These are phyloP conservation scores for Rhimphoctona megacephalus DNA, from an alignment of 2,888 invertebrate genomes.

Conservation along the genomic window DNA sequence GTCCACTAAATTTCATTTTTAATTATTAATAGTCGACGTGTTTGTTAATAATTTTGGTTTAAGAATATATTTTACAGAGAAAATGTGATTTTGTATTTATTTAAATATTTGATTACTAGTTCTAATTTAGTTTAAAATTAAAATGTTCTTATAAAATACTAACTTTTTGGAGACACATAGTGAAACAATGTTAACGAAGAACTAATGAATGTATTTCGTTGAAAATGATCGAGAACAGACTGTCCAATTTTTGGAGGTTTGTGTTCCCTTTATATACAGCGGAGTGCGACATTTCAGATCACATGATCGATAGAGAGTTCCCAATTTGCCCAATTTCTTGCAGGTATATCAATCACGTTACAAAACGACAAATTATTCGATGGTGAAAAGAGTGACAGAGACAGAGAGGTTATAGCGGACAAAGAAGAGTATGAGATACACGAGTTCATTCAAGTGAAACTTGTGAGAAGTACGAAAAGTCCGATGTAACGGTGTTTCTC, in stretches of 20 bases:
- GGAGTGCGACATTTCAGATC: conserved; percentile 27
- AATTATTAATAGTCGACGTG: too few relatives aligned
- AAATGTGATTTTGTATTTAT: not conserved
- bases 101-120: not conserved
- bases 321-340: conserved; percentile 64
- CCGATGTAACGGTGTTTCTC: conserved; percentile 66
- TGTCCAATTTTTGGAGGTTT: conserved; percentile 60
- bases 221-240: conserved; percentile 63
- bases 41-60: too few relatives aligned
- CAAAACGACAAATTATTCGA: conserved; percentile 56
- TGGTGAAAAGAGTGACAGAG: conserved; percentile 19
- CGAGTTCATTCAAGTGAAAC: conserved; percentile 72
- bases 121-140: not conserved
- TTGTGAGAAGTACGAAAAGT: conserved; percentile 64
- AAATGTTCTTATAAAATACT: not conserved
- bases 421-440: conserved; percentile 59
- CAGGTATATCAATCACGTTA: conserved; percentile 51
- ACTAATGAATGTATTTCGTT: not conserved
- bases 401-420: conserved; percentile 22
- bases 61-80: too few relatives aligned
- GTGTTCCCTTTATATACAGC: conserved; percentile 72
- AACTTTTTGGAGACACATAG: conserved; percentile 42
- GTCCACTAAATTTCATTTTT: too few relatives aligned
- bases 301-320: conserved; percentile 58
- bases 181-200: not conserved